Percentiles rank a stretch among this genome's conserved stretches.
Conservation (phyloP, 2,888 invertebrate genomes). For the Notodonta ziczac region DNA sequence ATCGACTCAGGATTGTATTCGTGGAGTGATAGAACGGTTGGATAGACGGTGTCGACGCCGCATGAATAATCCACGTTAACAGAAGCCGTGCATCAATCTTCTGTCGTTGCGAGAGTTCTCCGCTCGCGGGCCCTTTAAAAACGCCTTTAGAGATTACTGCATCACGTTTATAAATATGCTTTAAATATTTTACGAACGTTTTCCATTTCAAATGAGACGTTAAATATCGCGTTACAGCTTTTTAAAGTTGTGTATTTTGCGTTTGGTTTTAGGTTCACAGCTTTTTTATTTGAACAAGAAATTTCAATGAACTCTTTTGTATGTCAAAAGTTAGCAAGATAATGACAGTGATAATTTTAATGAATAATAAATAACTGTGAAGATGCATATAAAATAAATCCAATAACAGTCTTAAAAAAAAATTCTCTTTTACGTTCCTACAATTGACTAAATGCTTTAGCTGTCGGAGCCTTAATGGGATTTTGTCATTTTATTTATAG, state of each 20-base stretch:
- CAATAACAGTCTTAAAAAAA: too few species aligned
- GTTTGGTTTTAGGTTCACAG: not conserved
- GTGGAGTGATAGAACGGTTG: slow-evolving; percentile 35
- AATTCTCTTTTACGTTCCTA: not conserved
- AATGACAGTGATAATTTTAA: too few species aligned
- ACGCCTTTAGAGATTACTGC: slow-evolving; percentile 36
- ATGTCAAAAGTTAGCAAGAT: too few species aligned
- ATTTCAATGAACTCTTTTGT: too few species aligned
- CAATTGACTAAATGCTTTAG: not conserved
- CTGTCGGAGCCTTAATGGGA: not conserved
- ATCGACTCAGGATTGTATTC: slow-evolving; percentile 15
- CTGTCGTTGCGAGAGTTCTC: slow-evolving; percentile 18
- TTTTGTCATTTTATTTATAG: not conserved
- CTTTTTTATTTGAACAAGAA: too few species aligned
- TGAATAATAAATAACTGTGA: too few species aligned
- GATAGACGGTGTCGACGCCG: slow-evolving; percentile 33
- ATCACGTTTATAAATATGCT: slow-evolving; percentile 15
- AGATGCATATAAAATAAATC: too few species aligned
- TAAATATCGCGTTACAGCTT: slow-evolving; percentile 5
- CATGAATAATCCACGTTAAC: slow-evolving; percentile 40
- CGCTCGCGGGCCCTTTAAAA: slow-evolving; percentile 31
- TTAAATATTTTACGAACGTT: slow-evolving; percentile 4
- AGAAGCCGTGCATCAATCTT: slow-evolving; percentile 44
- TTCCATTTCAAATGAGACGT: slow-evolving; percentile 3
- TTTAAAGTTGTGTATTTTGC: not conserved